Conservation (phyloP, 2,797 vertebrate genomes). For the Columba guinea region DNA sequence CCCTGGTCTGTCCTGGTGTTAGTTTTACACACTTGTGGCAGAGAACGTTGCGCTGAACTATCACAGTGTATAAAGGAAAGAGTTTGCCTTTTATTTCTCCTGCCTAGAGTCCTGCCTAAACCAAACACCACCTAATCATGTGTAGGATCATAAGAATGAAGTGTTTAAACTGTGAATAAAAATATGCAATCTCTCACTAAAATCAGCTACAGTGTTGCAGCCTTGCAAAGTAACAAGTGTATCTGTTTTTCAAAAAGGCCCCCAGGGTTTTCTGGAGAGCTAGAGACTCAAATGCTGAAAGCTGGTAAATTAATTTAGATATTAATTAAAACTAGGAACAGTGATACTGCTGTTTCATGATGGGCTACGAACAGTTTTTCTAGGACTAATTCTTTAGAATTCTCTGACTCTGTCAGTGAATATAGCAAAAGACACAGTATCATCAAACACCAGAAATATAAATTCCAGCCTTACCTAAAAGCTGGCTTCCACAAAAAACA, state of each 20-base stretch:
- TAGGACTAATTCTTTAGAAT: background rate
- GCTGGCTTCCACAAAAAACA: background rate
- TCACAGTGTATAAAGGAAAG: background rate
- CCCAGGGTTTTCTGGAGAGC: background rate
- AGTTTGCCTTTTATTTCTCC: background rate
- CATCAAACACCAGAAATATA: background rate
- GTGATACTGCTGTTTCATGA: background rate
- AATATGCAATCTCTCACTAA: background rate
- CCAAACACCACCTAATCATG: background rate
- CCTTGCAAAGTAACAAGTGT: background rate
- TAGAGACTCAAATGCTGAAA: background rate
- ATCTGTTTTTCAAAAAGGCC: background rate
- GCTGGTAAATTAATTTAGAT: background rate
- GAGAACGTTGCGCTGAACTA: background rate
- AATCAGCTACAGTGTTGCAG: background rate
- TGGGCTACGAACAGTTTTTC: background rate
- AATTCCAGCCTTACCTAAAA: background rate
- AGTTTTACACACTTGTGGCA: background rate
- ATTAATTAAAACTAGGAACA: background rate
- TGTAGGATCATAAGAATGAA: background rate
- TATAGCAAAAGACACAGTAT: background rate
- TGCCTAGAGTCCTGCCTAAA: background rate
- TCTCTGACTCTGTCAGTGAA: background rate
- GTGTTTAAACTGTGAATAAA: background rate
- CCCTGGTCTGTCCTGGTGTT: background rate